Percentiles rank a stretch among this genome's conserved stretches.
These are phyloP conservation scores for Mirza zaza DNA, from an alignment of 2,113 vertebrate species.

Conservation along the genomic window DNA sequence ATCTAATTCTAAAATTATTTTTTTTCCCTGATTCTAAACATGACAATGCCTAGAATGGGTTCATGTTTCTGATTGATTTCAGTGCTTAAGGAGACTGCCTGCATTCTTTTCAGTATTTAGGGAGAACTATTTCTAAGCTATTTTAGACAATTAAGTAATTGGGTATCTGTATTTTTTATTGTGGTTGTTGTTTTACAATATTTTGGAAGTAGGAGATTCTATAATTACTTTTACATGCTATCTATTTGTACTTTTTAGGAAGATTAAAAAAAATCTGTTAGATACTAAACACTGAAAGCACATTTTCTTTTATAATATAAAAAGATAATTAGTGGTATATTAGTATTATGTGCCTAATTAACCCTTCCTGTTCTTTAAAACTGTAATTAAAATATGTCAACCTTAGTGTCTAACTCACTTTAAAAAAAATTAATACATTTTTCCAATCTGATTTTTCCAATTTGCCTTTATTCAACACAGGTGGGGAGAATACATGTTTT, in stretches of 20 bases:
- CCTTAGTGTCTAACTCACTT: not conserved
- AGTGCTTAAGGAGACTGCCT: not conserved
- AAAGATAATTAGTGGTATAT: not conserved
- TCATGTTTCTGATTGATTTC: not conserved
- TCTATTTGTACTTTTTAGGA: not conserved
- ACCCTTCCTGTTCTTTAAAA: not conserved
- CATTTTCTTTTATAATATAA: not conserved
- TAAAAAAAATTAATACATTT: not conserved
- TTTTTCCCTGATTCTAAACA: not conserved
- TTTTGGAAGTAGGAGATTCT: not conserved
- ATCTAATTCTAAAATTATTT: not conserved
- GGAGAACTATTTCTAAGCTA: not conserved
- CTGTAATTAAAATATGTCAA: not conserved
- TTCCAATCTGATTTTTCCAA: not conserved
- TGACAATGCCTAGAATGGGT: not conserved
- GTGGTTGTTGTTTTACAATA: not conserved
- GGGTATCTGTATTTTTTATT: not conserved
- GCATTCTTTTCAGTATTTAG: not conserved
- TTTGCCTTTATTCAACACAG: slow-evolving; percentile 12
- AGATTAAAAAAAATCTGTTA: not conserved
- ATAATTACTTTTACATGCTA: not conserved
- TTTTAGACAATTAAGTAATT: not conserved
- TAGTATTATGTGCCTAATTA: not conserved
- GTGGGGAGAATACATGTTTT: not conserved
- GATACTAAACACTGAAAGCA: not conserved